Percentiles rank a stretch among this genome's conserved stretches.
These are phyloP conservation scores for Embidobia sp. DNA, from an alignment of 2,888 invertebrate species.

Conservation along the genomic window DNA sequence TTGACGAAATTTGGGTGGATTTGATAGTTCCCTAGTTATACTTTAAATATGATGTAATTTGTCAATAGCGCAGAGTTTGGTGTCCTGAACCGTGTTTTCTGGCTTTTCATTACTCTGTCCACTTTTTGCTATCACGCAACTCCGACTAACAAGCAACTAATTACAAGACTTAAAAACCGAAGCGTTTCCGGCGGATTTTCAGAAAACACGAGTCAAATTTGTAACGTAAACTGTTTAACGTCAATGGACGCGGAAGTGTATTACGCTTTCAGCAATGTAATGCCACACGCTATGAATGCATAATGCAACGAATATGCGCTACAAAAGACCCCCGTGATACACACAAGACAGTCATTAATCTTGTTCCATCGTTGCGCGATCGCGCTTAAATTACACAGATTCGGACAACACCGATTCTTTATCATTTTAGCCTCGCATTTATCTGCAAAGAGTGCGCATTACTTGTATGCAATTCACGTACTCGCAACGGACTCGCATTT, in stretches of 20 bases:
- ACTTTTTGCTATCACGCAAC: too few relatives aligned
- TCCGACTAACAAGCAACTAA: too few relatives aligned
- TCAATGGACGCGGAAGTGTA: slow-evolving; percentile 44
- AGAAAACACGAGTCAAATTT: slow-evolving; percentile 23
- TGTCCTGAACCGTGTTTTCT: too few relatives aligned
- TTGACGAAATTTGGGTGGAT: background rate
- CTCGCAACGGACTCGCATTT: slow-evolving; percentile 21
- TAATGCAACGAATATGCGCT: slow-evolving; percentile 41
- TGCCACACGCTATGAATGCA: slow-evolving; percentile 49
- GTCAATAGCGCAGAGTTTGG: background rate
- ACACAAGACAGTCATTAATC: slow-evolving; percentile 55
- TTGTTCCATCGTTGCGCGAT: slow-evolving; percentile 33
- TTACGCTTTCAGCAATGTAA: slow-evolving; percentile 41
- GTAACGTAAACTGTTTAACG: slow-evolving; percentile 45
- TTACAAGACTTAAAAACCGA: too few relatives aligned
- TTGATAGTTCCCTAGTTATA: slow-evolving; percentile 10
- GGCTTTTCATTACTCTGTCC: too few relatives aligned
- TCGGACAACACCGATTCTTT: slow-evolving; percentile 34
- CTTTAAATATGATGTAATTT: slow-evolving; percentile 27
- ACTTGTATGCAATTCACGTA: slow-evolving; percentile 46
- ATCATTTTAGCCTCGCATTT: slow-evolving; percentile 28
- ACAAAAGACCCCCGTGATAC: slow-evolving; percentile 44
- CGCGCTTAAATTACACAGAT: slow-evolving; percentile 41
- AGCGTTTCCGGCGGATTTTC: background rate
- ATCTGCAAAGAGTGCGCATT: slow-evolving; percentile 8